Conservation (phyloP, 2,888 invertebrate genomes). For the Carcina quercana region DNA sequence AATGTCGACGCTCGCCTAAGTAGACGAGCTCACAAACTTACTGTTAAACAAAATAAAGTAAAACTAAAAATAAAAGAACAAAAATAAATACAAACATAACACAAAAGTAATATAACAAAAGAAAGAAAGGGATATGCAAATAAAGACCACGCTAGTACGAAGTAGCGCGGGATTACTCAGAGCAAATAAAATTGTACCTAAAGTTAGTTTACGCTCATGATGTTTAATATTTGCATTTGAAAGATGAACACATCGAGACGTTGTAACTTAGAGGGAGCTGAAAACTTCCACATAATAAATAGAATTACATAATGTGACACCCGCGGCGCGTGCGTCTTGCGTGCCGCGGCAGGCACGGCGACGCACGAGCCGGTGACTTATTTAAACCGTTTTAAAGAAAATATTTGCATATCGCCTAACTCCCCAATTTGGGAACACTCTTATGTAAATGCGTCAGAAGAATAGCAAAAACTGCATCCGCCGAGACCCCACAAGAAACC, state of each 20-base stretch:
- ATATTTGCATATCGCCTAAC: constrained; percentile 74
- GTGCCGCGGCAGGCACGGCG: constrained; percentile 22
- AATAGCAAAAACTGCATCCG: constrained; percentile 63
- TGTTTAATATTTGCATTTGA: constrained; percentile 58
- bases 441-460: constrained; percentile 60
- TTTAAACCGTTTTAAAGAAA: constrained; percentile 48
- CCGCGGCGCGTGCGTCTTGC: constrained; percentile 46
- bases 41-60: constrained; percentile 50
- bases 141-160: constrained; percentile 36
- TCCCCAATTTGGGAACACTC: constrained; percentile 57
- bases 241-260: constrained; percentile 51
- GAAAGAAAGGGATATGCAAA: constrained; percentile 68
- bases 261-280: constrained; percentile 38
- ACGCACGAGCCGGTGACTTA: constrained; percentile 35
- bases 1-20: constrained; percentile 44
- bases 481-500: constrained; percentile 55
- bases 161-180: constrained; percentile 23
- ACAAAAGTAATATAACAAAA: constrained; percentile 44
- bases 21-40: constrained; percentile 37
- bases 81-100: constrained; percentile 74
- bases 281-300: constrained; percentile 52
- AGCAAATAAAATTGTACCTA: constrained; percentile 39
- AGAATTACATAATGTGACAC: constrained; percentile 38
- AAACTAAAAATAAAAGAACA: constrained; percentile 60
- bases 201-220: constrained; percentile 30